Evolutionary conservation across 2,113 vertebrate genomes (phyloP).

Genomic region (Melanostigma gelatinosum): DNA sequence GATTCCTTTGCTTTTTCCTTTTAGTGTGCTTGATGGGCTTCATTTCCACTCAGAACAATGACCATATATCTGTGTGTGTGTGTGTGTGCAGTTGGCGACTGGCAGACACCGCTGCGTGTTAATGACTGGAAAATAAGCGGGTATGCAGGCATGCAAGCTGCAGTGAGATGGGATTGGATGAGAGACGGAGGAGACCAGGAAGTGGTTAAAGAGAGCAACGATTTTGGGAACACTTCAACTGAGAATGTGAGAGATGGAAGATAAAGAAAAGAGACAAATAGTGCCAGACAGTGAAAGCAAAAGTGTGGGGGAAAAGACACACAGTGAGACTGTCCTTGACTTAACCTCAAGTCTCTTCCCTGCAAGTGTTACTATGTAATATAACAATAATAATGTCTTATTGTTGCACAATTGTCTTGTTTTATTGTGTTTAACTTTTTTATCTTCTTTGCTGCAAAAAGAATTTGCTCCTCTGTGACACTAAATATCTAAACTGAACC

Average conservation of each 20-base stretch:
- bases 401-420: background rate
- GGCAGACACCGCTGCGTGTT: background rate
- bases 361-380: too few species aligned
- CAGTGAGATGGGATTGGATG: background rate
- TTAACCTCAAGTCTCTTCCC: background rate
- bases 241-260: background rate
- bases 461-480: background rate
- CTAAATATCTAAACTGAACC: background rate
- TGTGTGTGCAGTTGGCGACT: background rate
- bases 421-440: background rate
- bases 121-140: background rate
- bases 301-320: background rate
- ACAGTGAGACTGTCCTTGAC: conserved; percentile 5
- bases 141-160: background rate
- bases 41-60: background rate
- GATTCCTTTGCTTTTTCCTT: background rate
- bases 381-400: background rate
- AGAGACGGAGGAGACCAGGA: background rate
- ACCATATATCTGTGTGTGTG: background rate
- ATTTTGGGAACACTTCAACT: background rate
- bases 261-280: background rate
- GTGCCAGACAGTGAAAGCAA: background rate
- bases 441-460: background rate
- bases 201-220: background rate
- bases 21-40: background rate